Conservation (phyloP, 2,113 vertebrate species). For the Gobio gobio region DNA sequence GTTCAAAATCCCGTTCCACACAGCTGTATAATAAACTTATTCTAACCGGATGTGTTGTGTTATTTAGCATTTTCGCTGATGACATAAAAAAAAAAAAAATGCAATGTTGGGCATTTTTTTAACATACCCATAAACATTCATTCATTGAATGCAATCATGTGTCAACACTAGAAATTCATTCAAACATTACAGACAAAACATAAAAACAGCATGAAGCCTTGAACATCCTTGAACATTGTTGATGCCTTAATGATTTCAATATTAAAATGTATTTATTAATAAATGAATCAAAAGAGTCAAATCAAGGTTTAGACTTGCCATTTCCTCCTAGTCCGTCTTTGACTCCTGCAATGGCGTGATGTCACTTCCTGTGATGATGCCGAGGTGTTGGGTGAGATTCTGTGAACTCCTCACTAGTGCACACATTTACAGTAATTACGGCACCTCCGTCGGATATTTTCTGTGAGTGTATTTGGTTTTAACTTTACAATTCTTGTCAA, state of each 20-base stretch:
- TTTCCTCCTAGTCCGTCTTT: not conserved
- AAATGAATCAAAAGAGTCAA: not conserved
- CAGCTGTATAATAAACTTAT: not conserved
- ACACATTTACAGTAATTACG: slow-evolving; percentile 14
- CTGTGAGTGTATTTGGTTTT: slow-evolving; percentile 3
- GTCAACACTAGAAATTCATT: not conserved
- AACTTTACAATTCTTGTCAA: slow-evolving; percentile 15
- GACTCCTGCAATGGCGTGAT: not conserved
- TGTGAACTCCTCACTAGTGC: not conserved
- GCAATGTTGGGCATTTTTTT: not conserved
- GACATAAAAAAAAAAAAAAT: not conserved
- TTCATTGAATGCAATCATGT: not conserved
- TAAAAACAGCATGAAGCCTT: not conserved
- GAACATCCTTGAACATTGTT: not conserved
- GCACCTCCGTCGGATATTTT: not conserved
- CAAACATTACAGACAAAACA: not conserved
- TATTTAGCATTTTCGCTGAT: not conserved
- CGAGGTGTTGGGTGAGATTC: not conserved
- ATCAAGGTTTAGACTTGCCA: not conserved
- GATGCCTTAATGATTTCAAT: not conserved
- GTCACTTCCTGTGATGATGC: slow-evolving; percentile 19
- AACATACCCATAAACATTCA: not conserved
- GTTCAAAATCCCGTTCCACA: not conserved
- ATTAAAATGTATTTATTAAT: not conserved
- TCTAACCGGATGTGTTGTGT: not conserved